Evolutionary conservation across 2,113 vertebrate genomes (phyloP), one percentile per base, ranked within the genome.

Genomic region (Rhea americana): DNA sequence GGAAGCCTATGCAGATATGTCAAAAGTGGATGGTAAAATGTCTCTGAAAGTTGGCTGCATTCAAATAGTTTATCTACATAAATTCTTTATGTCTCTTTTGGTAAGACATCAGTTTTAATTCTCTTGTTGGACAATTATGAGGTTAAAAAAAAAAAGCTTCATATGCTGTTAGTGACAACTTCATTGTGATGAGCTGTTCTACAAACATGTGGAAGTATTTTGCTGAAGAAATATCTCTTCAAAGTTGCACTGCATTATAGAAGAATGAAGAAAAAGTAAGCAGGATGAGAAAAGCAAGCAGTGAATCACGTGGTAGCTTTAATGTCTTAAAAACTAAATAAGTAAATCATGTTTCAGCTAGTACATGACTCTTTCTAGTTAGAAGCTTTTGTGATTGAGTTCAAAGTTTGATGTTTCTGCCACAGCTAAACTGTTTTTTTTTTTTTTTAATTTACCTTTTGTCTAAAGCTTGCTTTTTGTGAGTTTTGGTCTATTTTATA

Each of bases 41-140:
- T 98, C 97, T 92, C 97, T 99, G 63, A 99, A 98, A 75, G 98
- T 99, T 86, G 99, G 99, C 94, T 99, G 99, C 95, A 98, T 99
- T 95, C 98, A 98, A 78, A 98, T 99, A 85, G 97, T 99, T 67
- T 99, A 99, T 90, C 97, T 99, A 32, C 99, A 99, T 96, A 98
- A 98, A 82, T 99, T 99, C 95, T 96, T 99, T 87, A 98, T 98
- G 98, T 98, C 98, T 74, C 97, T 99, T 61, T 93, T 99, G 99
- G 99, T 99, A 97, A 98, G 99, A 22, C 68, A 8, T 22, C 9
- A 30, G 4, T 51, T 91, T 62, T 16, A 53, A 9, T 85, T 74
- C 19, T 85, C 56, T 56, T 62, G 18, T 75, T 90, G 37, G n/a
- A 13, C 35, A 35, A 39, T 76, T 0, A 7, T 5, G 47, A 53